These are phyloP conservation scores for Rallus crepitans DNA, from an alignment of 2,797 vertebrate species.

Conservation along the genomic window DNA sequence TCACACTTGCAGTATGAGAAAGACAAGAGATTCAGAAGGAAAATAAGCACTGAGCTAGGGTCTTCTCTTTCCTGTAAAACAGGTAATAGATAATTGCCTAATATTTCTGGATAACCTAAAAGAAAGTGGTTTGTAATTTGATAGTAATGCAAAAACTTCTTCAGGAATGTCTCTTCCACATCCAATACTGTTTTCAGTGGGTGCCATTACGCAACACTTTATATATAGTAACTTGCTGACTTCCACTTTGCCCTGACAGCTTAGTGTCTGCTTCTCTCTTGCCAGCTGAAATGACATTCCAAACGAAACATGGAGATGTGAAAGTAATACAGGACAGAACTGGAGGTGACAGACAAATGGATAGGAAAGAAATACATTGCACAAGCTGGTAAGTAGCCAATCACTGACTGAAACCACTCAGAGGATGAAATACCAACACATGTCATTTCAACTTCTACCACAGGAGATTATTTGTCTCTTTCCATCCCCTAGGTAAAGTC, in stretches of 20 bases:
- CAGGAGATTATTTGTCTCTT: not conserved
- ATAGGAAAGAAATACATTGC: not conserved
- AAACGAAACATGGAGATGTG: constrained; percentile 51
- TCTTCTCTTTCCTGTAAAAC: not conserved
- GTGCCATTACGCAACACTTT: constrained; percentile 33
- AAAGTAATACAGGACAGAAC: constrained; percentile 48
- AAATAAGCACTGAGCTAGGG: not conserved
- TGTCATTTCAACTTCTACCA: not conserved
- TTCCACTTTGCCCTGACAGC: constrained; percentile 63
- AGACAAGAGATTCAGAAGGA: not conserved
- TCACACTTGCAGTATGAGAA: not conserved
- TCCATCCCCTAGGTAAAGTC: not conserved
- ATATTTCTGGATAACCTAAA: not conserved
- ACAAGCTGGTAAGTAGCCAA: constrained; percentile 1
- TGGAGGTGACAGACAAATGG: constrained; percentile 9
- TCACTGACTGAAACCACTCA: not conserved
- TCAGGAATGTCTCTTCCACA: not conserved
- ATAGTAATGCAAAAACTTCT: not conserved
- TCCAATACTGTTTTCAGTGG: constrained; percentile 35
- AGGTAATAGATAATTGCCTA: not conserved
- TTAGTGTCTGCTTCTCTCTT: constrained; percentile 63
- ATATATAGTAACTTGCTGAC: constrained; percentile 69
- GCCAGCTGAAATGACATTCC: constrained; percentile 68
- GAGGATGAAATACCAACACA: not conserved
- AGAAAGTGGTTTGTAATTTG: not conserved